Base-by-base conservation (phyloP, 2,888 invertebrate species). In the Acanthopleura granulata region DNA sequence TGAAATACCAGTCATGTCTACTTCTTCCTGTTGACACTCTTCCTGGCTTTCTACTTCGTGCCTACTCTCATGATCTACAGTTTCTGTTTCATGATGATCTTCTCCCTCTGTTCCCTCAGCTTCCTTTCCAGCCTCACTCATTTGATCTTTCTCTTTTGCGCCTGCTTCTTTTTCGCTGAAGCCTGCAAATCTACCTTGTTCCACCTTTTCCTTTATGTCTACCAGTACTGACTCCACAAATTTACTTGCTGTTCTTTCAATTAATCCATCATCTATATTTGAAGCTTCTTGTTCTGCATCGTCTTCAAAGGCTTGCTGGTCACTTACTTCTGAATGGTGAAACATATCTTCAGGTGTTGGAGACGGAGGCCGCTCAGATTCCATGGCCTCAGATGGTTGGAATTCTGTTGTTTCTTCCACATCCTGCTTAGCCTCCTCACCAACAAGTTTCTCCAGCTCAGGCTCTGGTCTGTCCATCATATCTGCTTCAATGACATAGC, bases 341-440 rank as follows among this genome's bases (percentile, higher is more conserved):
- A 51, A 27, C 51, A 62, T 50, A 77, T 85, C 86, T 77, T 88
- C 87, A 74, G 89, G 89, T 22, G 89, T 86, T 49, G 93, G 93
- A 15, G 93, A 91, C 70, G 88, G 84, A 30, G 93, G 93, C 80
- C 93, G 87, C 81, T 92, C 92, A 25, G 57, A 50, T n/a, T 51
- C 69, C 25, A n/a, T 49, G 16, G 49, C 49, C 30, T 72, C 75
- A 25, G 49, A n/a, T 30, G 40, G 57, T 12, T 49, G 71, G n/a
- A 27, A 30, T 6, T 70, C 57, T 30, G 49, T 22, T n/a, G 30
- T 61, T 22, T 22, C 75, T 11, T 62, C 62, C 22, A 49, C 18
- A 22, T 75, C 72, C 62, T 22, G 62, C 27, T 62, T 57, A 11
- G 40, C 40, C 22, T 72, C 72, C 40, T 75, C 72, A 27, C 50